phyloP scores from a whole-genome alignment of 2,888 invertebrate species.

The Pilophorus perplexus region DNA sequence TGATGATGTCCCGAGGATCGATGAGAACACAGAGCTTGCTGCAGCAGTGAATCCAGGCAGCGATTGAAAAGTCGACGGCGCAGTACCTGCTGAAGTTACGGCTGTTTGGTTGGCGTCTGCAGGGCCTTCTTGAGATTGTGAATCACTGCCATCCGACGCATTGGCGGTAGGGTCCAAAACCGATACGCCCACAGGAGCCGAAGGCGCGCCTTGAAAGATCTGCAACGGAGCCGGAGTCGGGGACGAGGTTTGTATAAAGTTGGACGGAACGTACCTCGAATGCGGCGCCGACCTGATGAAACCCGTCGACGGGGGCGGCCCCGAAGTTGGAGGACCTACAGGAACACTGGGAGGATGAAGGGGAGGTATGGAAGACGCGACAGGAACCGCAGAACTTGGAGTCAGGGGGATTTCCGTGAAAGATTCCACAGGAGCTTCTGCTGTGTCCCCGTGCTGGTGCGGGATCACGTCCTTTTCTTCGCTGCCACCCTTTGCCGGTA shows the following conservation, averaged over 20 bases:
- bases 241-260: slow-evolving; percentile 29
- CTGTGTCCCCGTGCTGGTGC: too few species aligned
- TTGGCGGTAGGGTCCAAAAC: slow-evolving; percentile 21
- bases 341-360: slow-evolving; percentile 39
- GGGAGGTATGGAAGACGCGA: slow-evolving; percentile 41
- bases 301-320: slow-evolving; percentile 17
- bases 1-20: too few species aligned
- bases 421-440: background rate
- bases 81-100: too few species aligned
- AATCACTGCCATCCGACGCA: too few species aligned
- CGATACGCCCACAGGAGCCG: slow-evolving; percentile 22
- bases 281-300: slow-evolving; percentile 23
- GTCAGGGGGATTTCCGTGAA: slow-evolving; percentile 46
- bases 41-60: slow-evolving; percentile 3
- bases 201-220: slow-evolving; percentile 25
- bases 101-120: too few species aligned
- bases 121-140: too few species aligned
- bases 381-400: slow-evolving; percentile 43
- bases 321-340: slow-evolving; percentile 13
- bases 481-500: too few species aligned
- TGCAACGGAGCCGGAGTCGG: slow-evolving; percentile 24
- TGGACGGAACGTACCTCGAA: slow-evolving; percentile 29
- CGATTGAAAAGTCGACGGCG: too few species aligned
- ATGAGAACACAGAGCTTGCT: too few species aligned
- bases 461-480: too few species aligned